These are phyloP conservation scores for Metellina segmentata DNA, from an alignment of 2,888 invertebrate genomes.

Conservation along the genomic window DNA sequence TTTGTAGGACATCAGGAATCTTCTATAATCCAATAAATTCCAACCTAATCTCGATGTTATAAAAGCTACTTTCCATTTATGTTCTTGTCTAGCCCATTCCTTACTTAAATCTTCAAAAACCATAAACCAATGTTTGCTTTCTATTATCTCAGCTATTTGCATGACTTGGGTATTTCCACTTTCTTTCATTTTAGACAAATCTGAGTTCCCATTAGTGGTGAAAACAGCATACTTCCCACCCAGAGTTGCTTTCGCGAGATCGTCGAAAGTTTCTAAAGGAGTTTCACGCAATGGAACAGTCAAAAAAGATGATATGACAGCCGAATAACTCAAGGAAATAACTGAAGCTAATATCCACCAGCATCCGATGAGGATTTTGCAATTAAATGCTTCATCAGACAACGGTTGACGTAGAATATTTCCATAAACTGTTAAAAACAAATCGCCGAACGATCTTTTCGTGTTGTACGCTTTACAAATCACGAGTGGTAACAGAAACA, in stretches of 20 bases:
- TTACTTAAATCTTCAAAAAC: too few relatives aligned
- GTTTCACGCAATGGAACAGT: not conserved
- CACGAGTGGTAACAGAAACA: not conserved
- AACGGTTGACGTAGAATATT: not conserved
- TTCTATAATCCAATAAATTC: not conserved
- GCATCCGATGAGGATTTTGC: not conserved
- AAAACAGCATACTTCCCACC: not conserved
- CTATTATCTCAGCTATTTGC: not conserved
- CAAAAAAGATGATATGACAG: not conserved
- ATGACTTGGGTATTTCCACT: not conserved
- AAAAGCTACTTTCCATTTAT: not conserved
- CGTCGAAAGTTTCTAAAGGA: not conserved
- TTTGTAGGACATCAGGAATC: not conserved
- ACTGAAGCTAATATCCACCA: not conserved
- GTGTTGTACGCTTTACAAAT: not conserved
- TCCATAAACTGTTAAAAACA: not conserved
- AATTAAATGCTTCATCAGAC: not conserved
- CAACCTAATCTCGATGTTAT: not conserved
- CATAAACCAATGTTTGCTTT: not conserved
- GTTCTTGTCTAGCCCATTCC: not conserved
- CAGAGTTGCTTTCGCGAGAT: not conserved
- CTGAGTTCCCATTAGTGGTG: not conserved
- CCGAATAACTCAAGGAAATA: conserved; percentile 12
- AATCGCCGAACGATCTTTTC: not conserved
- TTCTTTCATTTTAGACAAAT: not conserved